Conservation (phyloP, 2,888 invertebrate genomes). For the Lasioglossum villosulum region DNA sequence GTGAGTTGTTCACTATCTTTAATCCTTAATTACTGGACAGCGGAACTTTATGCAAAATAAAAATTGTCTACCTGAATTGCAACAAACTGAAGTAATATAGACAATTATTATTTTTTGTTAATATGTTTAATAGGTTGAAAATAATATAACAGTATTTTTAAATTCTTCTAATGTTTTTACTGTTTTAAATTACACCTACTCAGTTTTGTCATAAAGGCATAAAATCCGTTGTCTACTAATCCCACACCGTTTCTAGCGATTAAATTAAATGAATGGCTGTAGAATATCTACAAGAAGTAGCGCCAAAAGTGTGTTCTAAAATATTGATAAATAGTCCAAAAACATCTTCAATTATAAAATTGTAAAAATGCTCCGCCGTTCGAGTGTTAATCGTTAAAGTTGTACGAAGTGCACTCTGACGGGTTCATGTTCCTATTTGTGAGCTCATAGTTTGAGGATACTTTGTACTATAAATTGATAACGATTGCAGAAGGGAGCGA, state of each 20-base stretch:
- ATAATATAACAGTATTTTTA: too few relatives aligned
- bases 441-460: background rate
- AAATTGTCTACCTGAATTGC: too few relatives aligned
- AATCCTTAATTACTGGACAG: background rate
- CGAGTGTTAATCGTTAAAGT: background rate
- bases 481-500: slow-evolving; percentile 90
- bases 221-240: too few relatives aligned
- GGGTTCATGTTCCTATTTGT: background rate
- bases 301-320: background rate
- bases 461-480: background rate
- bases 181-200: too few relatives aligned
- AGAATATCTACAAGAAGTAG: background rate
- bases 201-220: too few relatives aligned
- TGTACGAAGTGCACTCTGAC: background rate
- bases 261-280: background rate
- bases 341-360: background rate
- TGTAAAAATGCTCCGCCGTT: background rate
- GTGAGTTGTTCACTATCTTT: slow-evolving; percentile 85
- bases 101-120: too few relatives aligned
- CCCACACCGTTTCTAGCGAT: background rate
- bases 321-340: background rate
- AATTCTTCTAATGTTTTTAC: too few relatives aligned
- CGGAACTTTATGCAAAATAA: too few relatives aligned
- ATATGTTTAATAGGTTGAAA: too few relatives aligned
- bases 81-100: too few relatives aligned